Evolutionary conservation across 2,888 invertebrate species (phyloP).

Genomic region (Lamellibrachia columna): DNA sequence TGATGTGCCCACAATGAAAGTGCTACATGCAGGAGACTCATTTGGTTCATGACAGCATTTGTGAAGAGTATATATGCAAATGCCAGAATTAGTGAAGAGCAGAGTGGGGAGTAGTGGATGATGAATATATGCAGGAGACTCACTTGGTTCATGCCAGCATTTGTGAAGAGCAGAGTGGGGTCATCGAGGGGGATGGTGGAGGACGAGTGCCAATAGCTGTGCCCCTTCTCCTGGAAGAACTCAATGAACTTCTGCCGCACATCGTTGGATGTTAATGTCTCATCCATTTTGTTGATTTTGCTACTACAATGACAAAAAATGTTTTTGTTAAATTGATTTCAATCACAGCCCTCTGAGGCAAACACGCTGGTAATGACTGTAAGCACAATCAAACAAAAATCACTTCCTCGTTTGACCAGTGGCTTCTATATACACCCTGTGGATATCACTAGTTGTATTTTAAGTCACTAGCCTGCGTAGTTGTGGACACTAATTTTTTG

Average conservation of each 20-base stretch:
- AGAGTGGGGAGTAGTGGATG: conserved; percentile 77
- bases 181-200: conserved; percentile 97
- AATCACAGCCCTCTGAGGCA: not conserved
- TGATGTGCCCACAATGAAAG: no score
- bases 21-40: conserved; percentile 49
- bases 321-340: not conserved
- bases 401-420: no score
- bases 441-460: no score
- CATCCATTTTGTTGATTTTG: conserved; percentile 31
- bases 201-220: conserved; percentile 96
- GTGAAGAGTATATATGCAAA: conserved; percentile 70
- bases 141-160: conserved; percentile 99
- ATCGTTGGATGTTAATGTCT: conserved; percentile 35
- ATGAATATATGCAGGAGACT: not conserved
- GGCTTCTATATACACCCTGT: no score
- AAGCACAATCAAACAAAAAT: no score
- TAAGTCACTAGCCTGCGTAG: no score
- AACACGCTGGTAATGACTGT: no score
- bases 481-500: no score
- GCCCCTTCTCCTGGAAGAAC: conserved; percentile 82
- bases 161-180: conserved; percentile 95
- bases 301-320: not conserved
- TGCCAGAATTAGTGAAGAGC: conserved; percentile 69
- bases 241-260: conserved; percentile 75
- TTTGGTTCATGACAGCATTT: conserved; percentile 99